phyloP scores from a whole-genome alignment of 2,113 vertebrate species.

The Tachysurus vachellii region DNA sequence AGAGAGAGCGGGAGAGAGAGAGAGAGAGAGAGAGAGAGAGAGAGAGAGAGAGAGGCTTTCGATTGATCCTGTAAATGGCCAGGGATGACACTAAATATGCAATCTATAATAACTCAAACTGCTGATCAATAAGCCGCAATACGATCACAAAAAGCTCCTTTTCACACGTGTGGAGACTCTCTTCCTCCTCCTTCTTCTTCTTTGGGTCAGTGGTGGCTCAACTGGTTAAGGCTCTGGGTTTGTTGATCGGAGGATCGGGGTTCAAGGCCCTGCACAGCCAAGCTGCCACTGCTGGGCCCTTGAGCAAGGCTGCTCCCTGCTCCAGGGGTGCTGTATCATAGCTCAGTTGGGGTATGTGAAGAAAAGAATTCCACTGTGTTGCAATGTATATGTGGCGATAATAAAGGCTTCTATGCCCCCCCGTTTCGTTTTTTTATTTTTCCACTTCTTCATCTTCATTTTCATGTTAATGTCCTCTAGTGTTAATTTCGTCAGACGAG shows the following conservation, averaged over 20 bases:
- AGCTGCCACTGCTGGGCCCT: too few relatives aligned
- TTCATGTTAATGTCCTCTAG: not conserved
- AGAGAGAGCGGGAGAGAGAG: not conserved
- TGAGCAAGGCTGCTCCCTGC: too few relatives aligned
- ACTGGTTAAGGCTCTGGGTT: too few relatives aligned
- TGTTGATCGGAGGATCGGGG: too few relatives aligned
- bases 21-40: not conserved
- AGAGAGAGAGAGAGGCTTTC: constrained; percentile 43
- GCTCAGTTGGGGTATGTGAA: too few relatives aligned
- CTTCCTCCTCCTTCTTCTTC: not conserved
- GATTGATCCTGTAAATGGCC: constrained; percentile 51
- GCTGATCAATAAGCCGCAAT: constrained; percentile 53
- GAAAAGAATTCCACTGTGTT: too few relatives aligned
- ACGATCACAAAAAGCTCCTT: constrained; percentile 39
- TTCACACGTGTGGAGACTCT: constrained; percentile 1
- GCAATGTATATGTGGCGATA: too few relatives aligned
- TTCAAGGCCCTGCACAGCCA: too few relatives aligned
- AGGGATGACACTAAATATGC: constrained; percentile 57
- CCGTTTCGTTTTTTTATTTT: not conserved
- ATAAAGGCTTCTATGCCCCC: too few relatives aligned
- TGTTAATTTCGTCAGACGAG: not conserved
- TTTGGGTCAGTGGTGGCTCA: not conserved
- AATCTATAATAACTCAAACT: constrained; percentile 59
- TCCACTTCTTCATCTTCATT: not conserved
- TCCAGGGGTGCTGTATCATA: too few relatives aligned